A percentile compares a stretch with the other conserved stretches of the same genome.
Evolutionary conservation across 2,797 vertebrate genomes (phyloP).

Genomic region (Paguma larvata): DNA sequence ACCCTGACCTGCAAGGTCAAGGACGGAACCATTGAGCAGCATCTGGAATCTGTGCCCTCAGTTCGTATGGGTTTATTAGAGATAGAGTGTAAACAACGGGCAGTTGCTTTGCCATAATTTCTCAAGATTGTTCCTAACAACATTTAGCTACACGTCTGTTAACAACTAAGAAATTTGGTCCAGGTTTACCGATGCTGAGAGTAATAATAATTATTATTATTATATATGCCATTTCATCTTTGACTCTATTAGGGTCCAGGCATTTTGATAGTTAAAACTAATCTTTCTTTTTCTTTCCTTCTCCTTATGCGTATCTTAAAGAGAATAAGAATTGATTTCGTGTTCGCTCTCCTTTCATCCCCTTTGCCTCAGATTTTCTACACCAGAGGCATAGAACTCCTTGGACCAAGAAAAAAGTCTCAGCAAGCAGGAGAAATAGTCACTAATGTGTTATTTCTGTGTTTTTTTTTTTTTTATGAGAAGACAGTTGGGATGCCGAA

Average conservation of each 20-base stretch:
- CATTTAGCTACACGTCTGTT: background rate
- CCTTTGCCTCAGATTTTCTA: slow-evolving; percentile 7
- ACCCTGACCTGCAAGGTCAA: background rate
- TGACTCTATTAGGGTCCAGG: background rate
- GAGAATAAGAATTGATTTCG: slow-evolving; percentile 40
- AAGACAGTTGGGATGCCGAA: slow-evolving; percentile 57
- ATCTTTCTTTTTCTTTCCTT: background rate
- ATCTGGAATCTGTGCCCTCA: background rate
- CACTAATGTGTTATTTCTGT: background rate
- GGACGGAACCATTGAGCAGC: background rate
- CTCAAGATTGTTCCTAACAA: slow-evolving; percentile 1
- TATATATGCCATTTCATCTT: background rate
- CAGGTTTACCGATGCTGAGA: background rate
- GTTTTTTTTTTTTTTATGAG: slow-evolving; percentile 13
- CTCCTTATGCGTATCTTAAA: background rate
- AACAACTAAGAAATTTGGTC: slow-evolving; percentile 12
- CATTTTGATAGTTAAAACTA: background rate
- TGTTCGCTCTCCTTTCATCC: slow-evolving; percentile 34
- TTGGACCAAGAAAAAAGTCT: slow-evolving; percentile 38
- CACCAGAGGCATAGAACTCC: background rate
- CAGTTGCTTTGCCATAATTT: background rate
- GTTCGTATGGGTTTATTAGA: background rate
- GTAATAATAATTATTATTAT: background rate
- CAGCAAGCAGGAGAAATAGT: slow-evolving; percentile 12
- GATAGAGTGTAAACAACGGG: background rate